Percentiles rank a stretch among this genome's conserved stretches.
Evolutionary conservation across 1,140 invertebrate genomes (phyloP).

Genomic region (Conus betulinus): DNA sequence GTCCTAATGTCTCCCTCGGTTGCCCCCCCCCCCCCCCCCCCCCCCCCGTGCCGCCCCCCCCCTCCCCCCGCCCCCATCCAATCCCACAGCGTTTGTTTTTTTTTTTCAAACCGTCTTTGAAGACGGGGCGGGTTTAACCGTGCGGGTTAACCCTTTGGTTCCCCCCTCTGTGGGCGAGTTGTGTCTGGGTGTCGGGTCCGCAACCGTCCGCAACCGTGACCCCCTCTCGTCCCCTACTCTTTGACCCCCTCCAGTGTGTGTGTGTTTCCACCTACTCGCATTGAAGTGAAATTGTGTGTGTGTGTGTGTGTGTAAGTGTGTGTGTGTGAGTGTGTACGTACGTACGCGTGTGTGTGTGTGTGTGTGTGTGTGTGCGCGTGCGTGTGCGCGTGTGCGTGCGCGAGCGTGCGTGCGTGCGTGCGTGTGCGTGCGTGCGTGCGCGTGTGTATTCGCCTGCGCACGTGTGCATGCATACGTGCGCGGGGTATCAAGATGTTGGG

Average conservation of each 20-base stretch:
- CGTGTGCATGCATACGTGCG: background rate
- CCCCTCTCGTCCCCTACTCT: background rate
- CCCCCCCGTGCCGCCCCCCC: too few relatives aligned
- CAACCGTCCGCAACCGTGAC: background rate
- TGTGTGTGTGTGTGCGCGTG: conserved; percentile 9
- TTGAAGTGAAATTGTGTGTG: background rate
- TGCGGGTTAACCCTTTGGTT: background rate
- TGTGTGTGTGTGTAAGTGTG: background rate
- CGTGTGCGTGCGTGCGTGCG: background rate
- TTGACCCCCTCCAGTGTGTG: too few relatives aligned
- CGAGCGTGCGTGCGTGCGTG: background rate
- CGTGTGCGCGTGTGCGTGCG: background rate
- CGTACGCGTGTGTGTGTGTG: background rate
- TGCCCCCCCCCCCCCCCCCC: too few relatives aligned
- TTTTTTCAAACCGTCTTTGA: background rate
- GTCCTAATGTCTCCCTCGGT: too few relatives aligned
- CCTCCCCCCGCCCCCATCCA: too few relatives aligned
- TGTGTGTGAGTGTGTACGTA: background rate
- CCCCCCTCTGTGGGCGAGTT: background rate
- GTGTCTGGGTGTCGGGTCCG: background rate
- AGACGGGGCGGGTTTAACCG: background rate
- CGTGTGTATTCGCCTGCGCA: background rate
- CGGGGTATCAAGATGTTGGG: too few relatives aligned
- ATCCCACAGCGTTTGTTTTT: too few relatives aligned
- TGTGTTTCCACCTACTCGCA: background rate